phyloP scores from a whole-genome alignment of 2,797 vertebrate species.

The Acanthis flammea region DNA sequence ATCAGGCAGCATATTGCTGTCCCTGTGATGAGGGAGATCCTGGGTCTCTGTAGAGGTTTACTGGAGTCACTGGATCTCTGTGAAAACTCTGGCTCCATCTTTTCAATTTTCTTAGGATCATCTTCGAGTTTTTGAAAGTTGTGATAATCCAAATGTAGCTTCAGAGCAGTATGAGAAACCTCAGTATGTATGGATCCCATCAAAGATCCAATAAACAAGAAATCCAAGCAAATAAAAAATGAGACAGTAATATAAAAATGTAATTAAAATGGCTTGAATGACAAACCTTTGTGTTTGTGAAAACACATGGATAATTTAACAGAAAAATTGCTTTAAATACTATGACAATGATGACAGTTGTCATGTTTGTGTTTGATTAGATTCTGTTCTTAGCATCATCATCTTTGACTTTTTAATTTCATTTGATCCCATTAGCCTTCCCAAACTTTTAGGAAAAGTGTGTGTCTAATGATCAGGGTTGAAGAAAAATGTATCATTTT shows the following conservation, averaged over 20 bases:
- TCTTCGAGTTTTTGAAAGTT: not conserved
- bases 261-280: not conserved
- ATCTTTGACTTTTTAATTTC: not conserved
- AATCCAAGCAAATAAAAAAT: not conserved
- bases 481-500: not conserved
- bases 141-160: not conserved
- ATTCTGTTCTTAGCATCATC: not conserved
- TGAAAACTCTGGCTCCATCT: not conserved
- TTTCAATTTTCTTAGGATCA: not conserved
- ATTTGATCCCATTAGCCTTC: not conserved
- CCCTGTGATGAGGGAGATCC: not conserved
- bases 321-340: not conserved
- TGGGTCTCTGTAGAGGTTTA: not conserved
- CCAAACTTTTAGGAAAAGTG: not conserved
- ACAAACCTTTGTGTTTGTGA: not conserved
- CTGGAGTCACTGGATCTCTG: not conserved
- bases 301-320: not conserved
- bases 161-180: not conserved
- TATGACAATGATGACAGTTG: not conserved
- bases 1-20: not conserved
- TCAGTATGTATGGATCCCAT: rapidly evolving
- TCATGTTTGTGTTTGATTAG: not conserved
- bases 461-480: not conserved
- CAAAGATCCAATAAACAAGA: not conserved
- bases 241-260: not conserved